Evolutionary conservation across 2,113 vertebrate species (phyloP).

Genomic region (Raphicerus campestris): DNA sequence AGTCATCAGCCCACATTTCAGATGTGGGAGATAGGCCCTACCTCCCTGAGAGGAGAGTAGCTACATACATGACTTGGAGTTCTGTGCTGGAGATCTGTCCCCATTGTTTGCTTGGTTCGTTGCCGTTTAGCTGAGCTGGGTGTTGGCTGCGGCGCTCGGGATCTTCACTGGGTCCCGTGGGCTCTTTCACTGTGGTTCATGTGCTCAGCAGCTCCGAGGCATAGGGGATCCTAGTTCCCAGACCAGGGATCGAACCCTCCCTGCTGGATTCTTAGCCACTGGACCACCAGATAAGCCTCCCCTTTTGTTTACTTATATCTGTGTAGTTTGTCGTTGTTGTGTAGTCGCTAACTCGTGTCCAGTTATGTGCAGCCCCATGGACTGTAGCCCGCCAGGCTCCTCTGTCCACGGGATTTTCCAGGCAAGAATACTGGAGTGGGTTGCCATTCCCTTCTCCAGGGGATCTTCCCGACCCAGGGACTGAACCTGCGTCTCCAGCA

Average conservation of each 20-base stretch:
- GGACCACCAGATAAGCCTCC: background rate
- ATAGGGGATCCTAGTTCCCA: background rate
- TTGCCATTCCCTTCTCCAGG: background rate
- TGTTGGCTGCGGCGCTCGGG: rapidly evolving
- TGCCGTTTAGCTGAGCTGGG: rapidly evolving
- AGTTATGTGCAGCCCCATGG: background rate
- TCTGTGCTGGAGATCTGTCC: background rate
- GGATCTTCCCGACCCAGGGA: background rate
- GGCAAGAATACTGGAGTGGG: background rate
- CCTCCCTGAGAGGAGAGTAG: background rate
- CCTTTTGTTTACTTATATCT: background rate
- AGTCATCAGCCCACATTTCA: background rate
- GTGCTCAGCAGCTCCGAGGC: background rate
- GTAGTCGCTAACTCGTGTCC: background rate
- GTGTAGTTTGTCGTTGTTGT: background rate
- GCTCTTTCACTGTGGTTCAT: background rate
- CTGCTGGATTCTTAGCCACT: background rate
- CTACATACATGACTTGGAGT: too few species aligned
- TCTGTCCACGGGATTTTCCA: background rate
- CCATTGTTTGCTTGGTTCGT: background rate
- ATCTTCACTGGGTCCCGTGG: background rate
- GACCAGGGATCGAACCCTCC: background rate
- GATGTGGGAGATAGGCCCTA: background rate
- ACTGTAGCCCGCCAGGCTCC: background rate
- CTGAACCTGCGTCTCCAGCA: background rate